A percentile compares a stretch with the other conserved stretches of the same genome.
These are phyloP conservation scores for Palythoa heliodiscus DNA, from an alignment of 92 coral and sea anemone species.

Conservation along the genomic window DNA sequence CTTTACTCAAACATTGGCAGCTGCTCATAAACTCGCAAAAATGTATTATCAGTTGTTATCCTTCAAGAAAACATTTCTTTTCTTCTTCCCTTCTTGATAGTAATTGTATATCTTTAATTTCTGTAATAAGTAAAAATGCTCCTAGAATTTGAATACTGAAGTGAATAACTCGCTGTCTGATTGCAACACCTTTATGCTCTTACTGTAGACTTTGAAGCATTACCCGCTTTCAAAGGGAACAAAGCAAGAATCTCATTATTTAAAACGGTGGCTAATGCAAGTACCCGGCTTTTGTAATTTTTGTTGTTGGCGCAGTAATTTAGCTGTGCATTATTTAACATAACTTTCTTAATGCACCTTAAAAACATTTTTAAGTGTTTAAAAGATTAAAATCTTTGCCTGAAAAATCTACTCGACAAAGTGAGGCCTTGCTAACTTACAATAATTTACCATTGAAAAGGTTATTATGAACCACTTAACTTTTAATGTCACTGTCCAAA, in stretches of 20 bases:
- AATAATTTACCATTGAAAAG: neutral
- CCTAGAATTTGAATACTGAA: neutral
- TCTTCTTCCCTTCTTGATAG: neutral
- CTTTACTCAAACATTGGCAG: neutral
- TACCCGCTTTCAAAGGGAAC: neutral
- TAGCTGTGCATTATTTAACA: constrained; percentile 15
- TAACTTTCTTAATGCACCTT: neutral
- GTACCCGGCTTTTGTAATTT: neutral
- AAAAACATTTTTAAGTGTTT: too few species aligned
- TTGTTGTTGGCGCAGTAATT: constrained; percentile 14
- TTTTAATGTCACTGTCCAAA: too few species aligned
- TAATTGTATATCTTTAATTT: neutral
- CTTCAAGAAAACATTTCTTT: neutral
- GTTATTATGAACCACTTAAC: neutral
- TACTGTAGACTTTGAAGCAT: neutral
- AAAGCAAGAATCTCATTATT: neutral
- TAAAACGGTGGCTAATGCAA: neutral
- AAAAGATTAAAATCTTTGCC: too few species aligned
- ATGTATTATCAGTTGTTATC: neutral
- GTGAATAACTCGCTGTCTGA: neutral
- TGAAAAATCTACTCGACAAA: too few species aligned
- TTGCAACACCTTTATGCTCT: too few species aligned
- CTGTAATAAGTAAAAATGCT: constrained; percentile 8
- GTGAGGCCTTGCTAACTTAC: too few species aligned
- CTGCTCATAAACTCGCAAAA: neutral